Evolutionary conservation across 2,888 invertebrate species (phyloP).

Genomic region (Andrena hattorfiana): DNA sequence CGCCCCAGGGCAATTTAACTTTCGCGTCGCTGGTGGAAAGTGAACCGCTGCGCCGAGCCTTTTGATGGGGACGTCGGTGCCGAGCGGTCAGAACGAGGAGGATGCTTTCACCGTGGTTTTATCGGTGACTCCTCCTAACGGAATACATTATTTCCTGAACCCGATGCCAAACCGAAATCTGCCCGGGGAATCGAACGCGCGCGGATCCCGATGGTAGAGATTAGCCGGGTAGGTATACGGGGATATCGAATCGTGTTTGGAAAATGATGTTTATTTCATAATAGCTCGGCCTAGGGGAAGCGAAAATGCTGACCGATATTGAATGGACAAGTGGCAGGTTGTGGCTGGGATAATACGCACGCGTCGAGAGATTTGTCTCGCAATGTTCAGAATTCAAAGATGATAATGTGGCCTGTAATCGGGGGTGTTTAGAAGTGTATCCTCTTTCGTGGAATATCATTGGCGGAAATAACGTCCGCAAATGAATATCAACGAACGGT

Average conservation of each 20-base stretch:
- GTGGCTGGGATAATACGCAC: too few species aligned
- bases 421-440: too few species aligned
- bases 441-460: too few species aligned
- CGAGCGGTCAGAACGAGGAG: conserved; percentile 30
- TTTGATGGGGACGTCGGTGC: conserved; percentile 56
- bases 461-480: background rate
- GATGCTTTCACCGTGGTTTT: conserved; percentile 36
- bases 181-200: background rate
- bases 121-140: conserved; percentile 48
- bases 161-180: conserved; percentile 27
- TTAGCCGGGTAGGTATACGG: background rate
- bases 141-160: conserved; percentile 69
- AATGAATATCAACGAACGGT: conserved; percentile 8
- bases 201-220: too few species aligned
- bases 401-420: too few species aligned
- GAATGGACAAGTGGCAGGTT: background rate
- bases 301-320: background rate
- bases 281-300: background rate
- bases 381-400: too few species aligned
- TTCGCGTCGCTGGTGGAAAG: conserved; percentile 34
- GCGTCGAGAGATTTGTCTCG: too few species aligned
- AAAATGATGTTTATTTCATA: background rate
- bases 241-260: background rate
- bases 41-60: conserved; percentile 21
- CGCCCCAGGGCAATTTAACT: conserved; percentile 60